Evolutionary conservation across 2,888 invertebrate genomes (phyloP), one percentile per base, ranked within the genome.

Genomic region (Macropis europaea): DNA sequence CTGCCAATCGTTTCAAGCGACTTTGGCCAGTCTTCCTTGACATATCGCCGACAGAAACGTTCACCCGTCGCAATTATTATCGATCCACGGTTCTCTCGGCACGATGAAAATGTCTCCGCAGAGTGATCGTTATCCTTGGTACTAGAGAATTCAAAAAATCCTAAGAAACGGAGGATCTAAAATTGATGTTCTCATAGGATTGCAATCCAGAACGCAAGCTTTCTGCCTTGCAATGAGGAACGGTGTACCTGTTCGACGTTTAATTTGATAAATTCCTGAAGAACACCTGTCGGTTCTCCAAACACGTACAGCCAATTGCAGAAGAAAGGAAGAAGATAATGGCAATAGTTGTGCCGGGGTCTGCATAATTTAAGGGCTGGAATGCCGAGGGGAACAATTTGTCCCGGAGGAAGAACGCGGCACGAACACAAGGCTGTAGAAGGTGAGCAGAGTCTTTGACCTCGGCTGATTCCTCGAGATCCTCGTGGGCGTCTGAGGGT

Each of bases 371-470:
- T 73, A 67, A 77, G 76, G 68, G 63, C 43, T 43, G 67, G 24
- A 42, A 45, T 22, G 60, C 67, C 77, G 67, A 54, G 56, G 68
- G 73, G 63, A 57, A 68, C 56, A 64, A 76, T 76, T 73, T 68
- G 72, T 59, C 72, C 34, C 59, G 63, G 7, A 26, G 60, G 62
- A 19, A 48, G 28, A 24, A 43, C 60, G 62, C 40, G 24, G 53
- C 34, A 17, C 40, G 72, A 43, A 53, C 34, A 60, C 42, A 54
- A 64, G 61, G 61, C 71, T 70, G 73, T 32, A 24, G 53, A 62
- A 73, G 79, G 53, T 59, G 52, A 75, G 40, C 53, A 52, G 63
- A 71, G 77, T 79, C 79, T 79, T 79, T 79, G 79, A 79, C 79
- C 79, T 70, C 73, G 54, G 60, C 45, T 36, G 52, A 47, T 71